Evolutionary conservation across 2,888 invertebrate genomes (phyloP), one percentile per base, ranked within the genome.

Genomic region (Germaria angustata): DNA sequence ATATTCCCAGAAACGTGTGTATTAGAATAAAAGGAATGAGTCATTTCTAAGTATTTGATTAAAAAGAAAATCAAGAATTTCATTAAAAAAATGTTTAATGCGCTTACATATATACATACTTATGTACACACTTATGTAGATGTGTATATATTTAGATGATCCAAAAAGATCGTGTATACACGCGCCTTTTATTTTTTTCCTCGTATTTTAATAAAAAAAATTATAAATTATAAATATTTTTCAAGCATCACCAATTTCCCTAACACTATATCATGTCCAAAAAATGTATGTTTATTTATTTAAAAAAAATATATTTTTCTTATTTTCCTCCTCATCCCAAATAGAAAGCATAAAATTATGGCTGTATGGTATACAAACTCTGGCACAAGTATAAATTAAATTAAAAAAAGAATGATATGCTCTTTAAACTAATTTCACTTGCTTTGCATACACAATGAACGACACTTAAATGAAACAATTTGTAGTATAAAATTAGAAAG

Each of bases 201-300:
- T 59, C 71, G 71, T 72, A 59, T 61, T 51, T 34, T 49, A 24
- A n/a, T 39, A 39, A 15, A 59, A 11, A 49, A 61, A 15, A 41
- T 41, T 15, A 7, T 59, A 39, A 39, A 53, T 53, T 49, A 24
- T 44, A 53, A 53, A 53, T 53, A 39, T 65, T 65, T 49, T 65
- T 36, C 17, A 66, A 66, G 22, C 51, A 51, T 15, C 36, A 66
- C 24, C 51, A 53, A n/a, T 24, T 32, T 20, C 28, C 28, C 20
- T 17, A 9, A 1, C 13, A 46, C 8, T 51, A 51, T n/a, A n/a
- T n/a, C n/a, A n/a, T n/a, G n/a, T n/a, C n/a, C n/a, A n/a, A n/a
- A n/a, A n/a, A n/a, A n/a, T n/a, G n/a, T n/a, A n/a, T n/a, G n/a
- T n/a, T n/a, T n/a, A n/a, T 55, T 15, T 13, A 55, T 15, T 15